Evolutionary conservation across 2,113 vertebrate genomes (phyloP).

Genomic region (Delphinapterus leucas): DNA sequence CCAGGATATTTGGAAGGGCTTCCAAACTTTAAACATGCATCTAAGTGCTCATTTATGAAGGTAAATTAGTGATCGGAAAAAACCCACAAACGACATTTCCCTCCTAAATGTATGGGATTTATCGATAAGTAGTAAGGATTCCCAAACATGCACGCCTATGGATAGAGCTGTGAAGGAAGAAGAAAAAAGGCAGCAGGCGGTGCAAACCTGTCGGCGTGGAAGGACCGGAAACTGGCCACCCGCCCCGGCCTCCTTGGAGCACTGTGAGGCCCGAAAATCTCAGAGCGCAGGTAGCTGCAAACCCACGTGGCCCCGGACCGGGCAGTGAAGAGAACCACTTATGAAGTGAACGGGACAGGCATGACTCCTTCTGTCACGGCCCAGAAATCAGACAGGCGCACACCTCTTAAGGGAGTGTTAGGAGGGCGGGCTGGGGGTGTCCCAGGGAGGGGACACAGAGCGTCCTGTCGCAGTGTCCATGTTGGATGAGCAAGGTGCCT

Average conservation of each 20-base stretch:
- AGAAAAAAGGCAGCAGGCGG: too few species aligned
- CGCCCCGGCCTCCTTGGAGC: rapidly evolving
- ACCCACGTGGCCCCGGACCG: rapidly evolving
- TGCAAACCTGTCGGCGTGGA: neutral
- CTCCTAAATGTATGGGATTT: neutral
- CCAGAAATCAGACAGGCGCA: neutral
- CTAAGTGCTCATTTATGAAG: neutral
- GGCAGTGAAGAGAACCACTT: neutral
- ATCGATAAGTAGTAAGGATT: neutral
- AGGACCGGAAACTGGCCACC: rapidly evolving
- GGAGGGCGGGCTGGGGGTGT: neutral
- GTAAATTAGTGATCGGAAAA: neutral
- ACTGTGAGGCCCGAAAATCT: rapidly evolving
- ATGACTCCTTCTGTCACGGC: rapidly evolving
- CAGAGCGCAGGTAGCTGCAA: rapidly evolving
- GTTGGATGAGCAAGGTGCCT: neutral
- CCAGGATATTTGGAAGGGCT: neutral
- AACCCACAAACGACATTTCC: neutral
- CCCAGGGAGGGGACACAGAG: neutral
- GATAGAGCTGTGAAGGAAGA: neutral
- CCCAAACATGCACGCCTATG: rapidly evolving
- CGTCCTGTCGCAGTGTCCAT: neutral
- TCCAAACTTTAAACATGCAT: neutral
- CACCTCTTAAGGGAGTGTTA: rapidly evolving
- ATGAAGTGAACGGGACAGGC: neutral